phyloP scores from a whole-genome alignment of 2,113 vertebrate genomes.

The Datnioides undecimradiatus region DNA sequence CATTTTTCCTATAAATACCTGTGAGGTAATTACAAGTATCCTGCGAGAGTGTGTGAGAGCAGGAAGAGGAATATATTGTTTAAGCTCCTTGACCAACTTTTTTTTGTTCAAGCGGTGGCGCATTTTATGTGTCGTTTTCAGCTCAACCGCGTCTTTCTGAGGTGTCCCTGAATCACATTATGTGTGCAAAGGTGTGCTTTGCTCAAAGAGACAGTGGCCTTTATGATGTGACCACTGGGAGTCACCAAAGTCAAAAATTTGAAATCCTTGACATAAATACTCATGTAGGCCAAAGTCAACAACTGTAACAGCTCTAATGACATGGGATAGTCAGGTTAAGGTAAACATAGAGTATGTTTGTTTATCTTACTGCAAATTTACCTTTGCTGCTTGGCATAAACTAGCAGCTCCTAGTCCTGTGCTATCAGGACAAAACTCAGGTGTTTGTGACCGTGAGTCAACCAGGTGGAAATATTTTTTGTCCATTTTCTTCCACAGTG shows the following conservation, averaged over 20 bases:
- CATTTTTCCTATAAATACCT: neutral
- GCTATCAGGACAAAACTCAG: no score
- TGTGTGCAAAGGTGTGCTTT: neutral
- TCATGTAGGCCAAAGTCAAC: neutral
- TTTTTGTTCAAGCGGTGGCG: no score
- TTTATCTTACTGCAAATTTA: no score
- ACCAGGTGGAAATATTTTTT: neutral
- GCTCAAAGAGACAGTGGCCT: neutral
- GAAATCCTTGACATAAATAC: neutral
- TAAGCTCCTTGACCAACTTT: no score
- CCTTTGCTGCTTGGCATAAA: neutral
- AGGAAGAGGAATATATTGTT: neutral
- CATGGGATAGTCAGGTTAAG: neutral
- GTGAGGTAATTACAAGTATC: neutral
- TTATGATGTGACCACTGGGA: neutral
- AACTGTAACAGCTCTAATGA: neutral
- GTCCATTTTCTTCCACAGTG: neutral
- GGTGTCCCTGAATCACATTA: neutral
- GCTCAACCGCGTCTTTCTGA: neutral
- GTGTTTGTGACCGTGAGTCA: neutral
- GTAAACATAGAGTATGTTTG: neutral
- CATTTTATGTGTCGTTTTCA: neutral
- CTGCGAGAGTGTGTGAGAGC: neutral
- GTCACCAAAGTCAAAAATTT: neutral
- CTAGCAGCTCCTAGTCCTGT: neutral